Evolutionary conservation across 92 coral and sea anemone genomes (phyloP), one percentile per base, ranked within the genome.

Genomic region (Ricordea florida): DNA sequence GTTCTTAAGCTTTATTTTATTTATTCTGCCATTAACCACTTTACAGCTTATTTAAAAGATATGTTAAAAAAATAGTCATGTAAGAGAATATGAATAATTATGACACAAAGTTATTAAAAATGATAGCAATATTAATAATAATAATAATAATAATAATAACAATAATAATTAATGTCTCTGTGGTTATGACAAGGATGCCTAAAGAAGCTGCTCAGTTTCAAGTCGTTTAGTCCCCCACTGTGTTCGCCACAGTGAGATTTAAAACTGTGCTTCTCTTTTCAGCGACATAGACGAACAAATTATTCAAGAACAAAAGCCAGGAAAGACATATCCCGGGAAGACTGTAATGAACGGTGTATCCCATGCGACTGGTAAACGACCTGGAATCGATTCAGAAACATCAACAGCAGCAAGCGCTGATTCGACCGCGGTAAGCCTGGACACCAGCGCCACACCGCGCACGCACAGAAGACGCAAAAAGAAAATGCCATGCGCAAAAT

Each of bases 401-500:
- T 17, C 53, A 0, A 72, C 64, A 16, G 45, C 24, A 5, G 23
- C 21, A n/a, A 78, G 81, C 22, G 59, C 59, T 1, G 66, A 36
- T 13, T 73, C 85, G 2, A 57, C 74, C 23, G 76, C 34, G 18
- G 49, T 62, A 16, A 80, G 67, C 3, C 66, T 16, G n/a, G 16
- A 26, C 46, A 31, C 33, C 11, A 52, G 5, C 14, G 31, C 63
- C 47, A 62, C 82, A 34, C 79, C 69, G 8, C 51, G 48, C 57
- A 72, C 79, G 58, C 79, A 72, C 75, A 74, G 85, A 57, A 90
- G 74, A 56, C 73, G 96, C 47, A 94, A 94, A 58, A 94, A 89
- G 89, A 94, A 94, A 63, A 82, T 94, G 65, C 98, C 98, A 0
- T 92, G 98, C 66, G 42, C 93, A 9, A 81, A 85, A 50, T 76